phyloP scores from a whole-genome alignment of 2,113 vertebrate species.

The Megaceryle torquata region DNA sequence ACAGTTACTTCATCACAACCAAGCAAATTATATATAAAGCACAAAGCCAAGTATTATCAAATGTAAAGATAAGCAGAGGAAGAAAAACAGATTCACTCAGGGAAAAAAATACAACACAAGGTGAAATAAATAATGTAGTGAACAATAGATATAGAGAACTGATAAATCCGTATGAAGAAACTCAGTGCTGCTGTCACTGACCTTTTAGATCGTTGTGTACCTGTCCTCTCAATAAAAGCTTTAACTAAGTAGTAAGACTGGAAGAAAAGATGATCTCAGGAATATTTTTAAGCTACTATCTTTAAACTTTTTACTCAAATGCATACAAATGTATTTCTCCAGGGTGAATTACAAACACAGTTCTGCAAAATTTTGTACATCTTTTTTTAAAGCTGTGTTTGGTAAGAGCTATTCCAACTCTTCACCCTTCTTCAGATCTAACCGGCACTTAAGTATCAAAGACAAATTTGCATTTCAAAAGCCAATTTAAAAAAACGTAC shows the following conservation, averaged over 20 bases:
- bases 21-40: background rate
- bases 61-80: background rate
- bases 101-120: background rate
- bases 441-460: constrained; percentile 11
- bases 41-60: background rate
- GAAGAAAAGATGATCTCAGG: background rate
- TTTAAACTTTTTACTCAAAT: background rate
- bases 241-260: background rate
- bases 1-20: background rate
- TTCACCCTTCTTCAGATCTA: background rate
- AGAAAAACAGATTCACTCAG: background rate
- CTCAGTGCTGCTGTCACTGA: background rate
- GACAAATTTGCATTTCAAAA: constrained; percentile 47
- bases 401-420: background rate
- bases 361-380: background rate
- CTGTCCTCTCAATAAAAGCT: background rate
- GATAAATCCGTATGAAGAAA: background rate
- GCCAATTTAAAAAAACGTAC: background rate
- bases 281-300: background rate
- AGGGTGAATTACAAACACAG: background rate
- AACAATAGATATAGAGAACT: background rate
- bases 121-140: background rate
- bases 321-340: background rate
- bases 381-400: background rate
- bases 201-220: accelerated